Base-by-base conservation (phyloP, 2,888 invertebrate genomes). In the Iphiclides podalirius region DNA sequence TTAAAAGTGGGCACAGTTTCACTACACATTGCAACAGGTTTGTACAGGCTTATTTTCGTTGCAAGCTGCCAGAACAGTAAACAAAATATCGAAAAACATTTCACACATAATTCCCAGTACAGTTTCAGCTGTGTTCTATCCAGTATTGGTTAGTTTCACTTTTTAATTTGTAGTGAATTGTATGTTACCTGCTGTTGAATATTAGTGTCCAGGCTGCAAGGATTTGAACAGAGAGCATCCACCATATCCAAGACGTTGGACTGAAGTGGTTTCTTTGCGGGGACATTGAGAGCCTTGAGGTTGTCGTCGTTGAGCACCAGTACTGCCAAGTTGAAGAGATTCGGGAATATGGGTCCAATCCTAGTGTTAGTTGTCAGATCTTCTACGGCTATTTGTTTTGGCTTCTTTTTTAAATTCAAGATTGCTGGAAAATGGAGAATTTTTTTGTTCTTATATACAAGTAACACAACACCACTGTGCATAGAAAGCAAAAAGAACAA, bases 311-410 rank as follows among this genome's bases (percentile, higher is more conserved):
- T 91, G 0, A 92, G 66, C 1, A 91, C 85, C 33, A 91, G 64
- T 14, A 91, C 91, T 0, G 90, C 90, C 58, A 92, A 71, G 64
- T 91, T 90, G 65, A 92, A 91, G 39, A 92, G 84, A 72, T 91
- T 91, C 9, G 91, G 90, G 46, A 90, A 89, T 57, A 92, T 90
- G 0, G 91, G 90, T 0, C 91, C 92, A 15, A 91, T 90, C 14
- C 88, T 70, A 0, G 89, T 84, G 65, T 92, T 91, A n/a, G 85
- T 84, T 55, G 83, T 83, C 35, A 92, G 72, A 66, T 91, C 91
- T 53, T 80, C 78, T n/a, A 92, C 84, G 0, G 91, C 91, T 43
- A 89, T 63, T 52, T 84, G 80, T 63, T 90, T 84, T 1, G 90
- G 78, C 48, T 89, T 87, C 55, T 75, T 79, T 56, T 89, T 88